Conservation (phyloP, 1,140 invertebrate genomes). For the Polyergus mexicanus region DNA sequence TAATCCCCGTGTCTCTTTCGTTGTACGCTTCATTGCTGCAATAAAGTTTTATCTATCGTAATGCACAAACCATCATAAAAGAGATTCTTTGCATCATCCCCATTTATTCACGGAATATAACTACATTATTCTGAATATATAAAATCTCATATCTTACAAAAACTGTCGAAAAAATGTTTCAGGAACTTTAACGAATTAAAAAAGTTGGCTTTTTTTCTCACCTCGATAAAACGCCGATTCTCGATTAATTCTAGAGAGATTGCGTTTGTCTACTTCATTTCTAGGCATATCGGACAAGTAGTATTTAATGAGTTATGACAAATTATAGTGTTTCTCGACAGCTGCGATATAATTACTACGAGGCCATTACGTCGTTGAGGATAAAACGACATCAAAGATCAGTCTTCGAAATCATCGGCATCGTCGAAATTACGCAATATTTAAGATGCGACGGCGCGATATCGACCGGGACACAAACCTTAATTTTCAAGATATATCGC, state of each 20-base stretch:
- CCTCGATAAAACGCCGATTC: not conserved
- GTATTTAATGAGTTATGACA: not conserved
- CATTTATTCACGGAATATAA: constrained; percentile 22
- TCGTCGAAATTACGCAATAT: constrained; percentile 51
- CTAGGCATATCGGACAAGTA: not conserved
- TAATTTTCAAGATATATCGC: constrained; percentile 62
- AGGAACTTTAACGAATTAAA: constrained; percentile 1
- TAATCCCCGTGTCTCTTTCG: constrained; percentile 8
- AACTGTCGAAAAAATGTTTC: constrained; percentile 8
- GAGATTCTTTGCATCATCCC: not conserved
- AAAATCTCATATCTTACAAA: not conserved
- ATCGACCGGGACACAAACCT: constrained; percentile 38
- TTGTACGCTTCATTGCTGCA: constrained; percentile 38
- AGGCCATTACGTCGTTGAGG: not conserved
- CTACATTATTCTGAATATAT: constrained; percentile 8
- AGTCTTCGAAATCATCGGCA: constrained; percentile 15
- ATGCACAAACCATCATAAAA: constrained; percentile 35
- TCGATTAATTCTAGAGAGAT: constrained; percentile 1
- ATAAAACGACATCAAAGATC: constrained; percentile 12
- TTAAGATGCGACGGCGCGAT: constrained; percentile 49
- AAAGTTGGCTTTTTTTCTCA: not conserved
- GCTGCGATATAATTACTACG: constrained; percentile 35
- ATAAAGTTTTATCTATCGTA: constrained; percentile 44
- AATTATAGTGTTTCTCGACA: constrained; percentile 14
- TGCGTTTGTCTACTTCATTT: not conserved